These are phyloP conservation scores for Watsonalla binaria DNA, from an alignment of 2,888 invertebrate species.

Conservation along the genomic window DNA sequence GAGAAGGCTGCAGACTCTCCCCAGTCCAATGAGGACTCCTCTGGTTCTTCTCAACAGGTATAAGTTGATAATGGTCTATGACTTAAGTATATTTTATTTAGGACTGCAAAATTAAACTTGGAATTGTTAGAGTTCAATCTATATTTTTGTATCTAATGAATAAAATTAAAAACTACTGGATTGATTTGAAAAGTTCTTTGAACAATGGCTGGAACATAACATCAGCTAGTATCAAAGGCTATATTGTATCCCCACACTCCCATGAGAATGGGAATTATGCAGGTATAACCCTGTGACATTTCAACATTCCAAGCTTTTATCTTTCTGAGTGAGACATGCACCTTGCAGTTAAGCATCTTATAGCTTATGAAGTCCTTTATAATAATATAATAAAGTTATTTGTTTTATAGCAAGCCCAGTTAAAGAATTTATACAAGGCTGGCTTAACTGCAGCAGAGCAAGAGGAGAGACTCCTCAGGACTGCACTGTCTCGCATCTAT, in stretches of 20 bases:
- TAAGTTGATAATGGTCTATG: not conserved
- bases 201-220: too few relatives aligned
- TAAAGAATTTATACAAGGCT: constrained; percentile 88
- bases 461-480: constrained; percentile 90
- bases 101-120: too few relatives aligned
- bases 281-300: too few relatives aligned
- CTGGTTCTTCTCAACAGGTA: constrained; percentile 66
- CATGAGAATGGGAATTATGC: too few relatives aligned
- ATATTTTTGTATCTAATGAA: too few relatives aligned
- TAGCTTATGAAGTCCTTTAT: constrained; percentile 21
- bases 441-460: constrained; percentile 89
- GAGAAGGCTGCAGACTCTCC: constrained; percentile 74
- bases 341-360: not conserved
- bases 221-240: too few relatives aligned
- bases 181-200: too few relatives aligned
- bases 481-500: constrained; percentile 90
- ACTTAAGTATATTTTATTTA: too few relatives aligned
- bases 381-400: constrained; percentile 34
- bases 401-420: constrained; percentile 77
- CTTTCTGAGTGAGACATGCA: not conserved
- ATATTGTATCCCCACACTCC: too few relatives aligned
- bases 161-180: constrained; percentile 40
- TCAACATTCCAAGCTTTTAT: too few relatives aligned
- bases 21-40: constrained; percentile 60
- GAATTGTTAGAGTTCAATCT: too few relatives aligned